Percentiles rank a stretch among this genome's conserved stretches.
These are phyloP conservation scores for Graptemys geographica DNA, from an alignment of 2,797 vertebrate genomes.

Conservation along the genomic window DNA sequence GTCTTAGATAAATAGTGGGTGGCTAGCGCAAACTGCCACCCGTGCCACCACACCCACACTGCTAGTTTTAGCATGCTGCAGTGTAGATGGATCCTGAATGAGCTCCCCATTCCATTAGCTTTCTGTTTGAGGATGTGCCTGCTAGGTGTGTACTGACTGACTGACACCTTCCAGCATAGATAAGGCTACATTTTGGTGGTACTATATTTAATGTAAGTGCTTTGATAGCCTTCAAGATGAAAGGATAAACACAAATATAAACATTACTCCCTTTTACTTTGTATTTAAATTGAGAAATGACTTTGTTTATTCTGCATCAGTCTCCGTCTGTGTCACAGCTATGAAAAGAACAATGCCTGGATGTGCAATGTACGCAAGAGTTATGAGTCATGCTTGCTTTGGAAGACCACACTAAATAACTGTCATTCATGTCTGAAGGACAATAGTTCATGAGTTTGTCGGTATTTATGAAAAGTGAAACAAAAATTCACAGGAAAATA, in stretches of 20 bases:
- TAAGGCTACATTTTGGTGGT: not conserved
- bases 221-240: not conserved
- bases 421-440: not conserved
- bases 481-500: not conserved
- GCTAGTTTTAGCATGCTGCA: not conserved
- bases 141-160: accelerated
- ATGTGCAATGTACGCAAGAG: not conserved
- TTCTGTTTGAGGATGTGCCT: accelerated
- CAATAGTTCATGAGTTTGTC: not conserved
- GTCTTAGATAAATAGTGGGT: not conserved
- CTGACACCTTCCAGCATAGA: not conserved
- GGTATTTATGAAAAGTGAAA: constrained; percentile 17
- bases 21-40: not conserved
- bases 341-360: not conserved
- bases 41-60: not conserved
- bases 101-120: not conserved
- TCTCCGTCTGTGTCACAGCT: not conserved
- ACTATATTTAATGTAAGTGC: not conserved
- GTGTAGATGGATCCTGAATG: not conserved
- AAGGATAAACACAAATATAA: not conserved
- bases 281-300: not conserved
- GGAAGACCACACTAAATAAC: not conserved
- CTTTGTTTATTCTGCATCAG: constrained; percentile 30
- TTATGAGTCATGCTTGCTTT: not conserved
- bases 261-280: not conserved